Percentiles rank a stretch among this genome's conserved stretches.
Conservation (phyloP, 2,113 vertebrate genomes). For the Formicarius rufipectus region DNA sequence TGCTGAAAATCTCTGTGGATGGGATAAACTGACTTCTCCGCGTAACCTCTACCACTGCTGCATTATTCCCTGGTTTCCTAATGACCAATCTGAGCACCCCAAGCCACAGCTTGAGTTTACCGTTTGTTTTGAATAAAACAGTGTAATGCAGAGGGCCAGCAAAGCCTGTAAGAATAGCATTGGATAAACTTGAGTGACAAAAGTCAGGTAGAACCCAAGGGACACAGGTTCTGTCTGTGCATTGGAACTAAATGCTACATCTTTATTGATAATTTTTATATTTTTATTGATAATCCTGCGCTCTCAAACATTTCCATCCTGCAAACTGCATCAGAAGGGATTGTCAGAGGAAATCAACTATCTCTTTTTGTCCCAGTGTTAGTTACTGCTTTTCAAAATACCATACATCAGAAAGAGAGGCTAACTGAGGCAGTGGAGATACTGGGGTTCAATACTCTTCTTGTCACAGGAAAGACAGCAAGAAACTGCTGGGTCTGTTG, state of each 20-base stretch:
- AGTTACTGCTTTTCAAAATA: background rate
- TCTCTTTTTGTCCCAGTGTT: background rate
- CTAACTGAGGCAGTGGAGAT: background rate
- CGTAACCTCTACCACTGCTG: background rate
- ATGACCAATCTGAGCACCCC: background rate
- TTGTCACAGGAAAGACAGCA: background rate
- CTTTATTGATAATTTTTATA: background rate
- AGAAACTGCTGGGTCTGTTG: background rate
- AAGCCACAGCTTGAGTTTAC: background rate
- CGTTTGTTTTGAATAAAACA: background rate
- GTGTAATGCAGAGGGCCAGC: background rate
- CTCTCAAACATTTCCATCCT: background rate
- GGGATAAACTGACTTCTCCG: background rate
- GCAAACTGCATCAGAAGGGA: background rate
- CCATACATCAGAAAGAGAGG: background rate
- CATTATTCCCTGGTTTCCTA: background rate
- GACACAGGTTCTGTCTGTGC: background rate
- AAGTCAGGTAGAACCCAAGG: background rate
- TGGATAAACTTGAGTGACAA: background rate
- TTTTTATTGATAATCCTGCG: background rate
- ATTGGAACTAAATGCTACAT: background rate
- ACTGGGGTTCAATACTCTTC: background rate
- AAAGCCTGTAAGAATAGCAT: background rate
- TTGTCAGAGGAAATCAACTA: background rate
- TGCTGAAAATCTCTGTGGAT: background rate